Conservation (phyloP, 1,140 invertebrate species). For the Phocides pigmalion region DNA sequence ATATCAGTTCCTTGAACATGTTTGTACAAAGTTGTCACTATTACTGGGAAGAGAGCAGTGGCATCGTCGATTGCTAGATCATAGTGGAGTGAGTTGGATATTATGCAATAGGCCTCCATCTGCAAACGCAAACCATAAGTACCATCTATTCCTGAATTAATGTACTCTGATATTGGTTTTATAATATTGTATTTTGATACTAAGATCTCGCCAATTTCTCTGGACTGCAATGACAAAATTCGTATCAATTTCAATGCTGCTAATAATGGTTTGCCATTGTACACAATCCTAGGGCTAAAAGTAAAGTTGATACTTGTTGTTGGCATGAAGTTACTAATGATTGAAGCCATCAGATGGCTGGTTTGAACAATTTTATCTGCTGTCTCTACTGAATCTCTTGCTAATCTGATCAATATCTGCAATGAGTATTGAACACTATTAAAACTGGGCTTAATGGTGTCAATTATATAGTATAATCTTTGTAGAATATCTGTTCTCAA, state of each 20-base stretch:
- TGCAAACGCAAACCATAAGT: slow-evolving; percentile 84
- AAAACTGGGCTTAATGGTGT: slow-evolving; percentile 85
- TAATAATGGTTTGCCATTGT: slow-evolving; percentile 76
- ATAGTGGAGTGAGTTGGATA: slow-evolving; percentile 77
- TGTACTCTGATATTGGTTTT: slow-evolving; percentile 76
- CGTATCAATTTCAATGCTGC: slow-evolving; percentile 83
- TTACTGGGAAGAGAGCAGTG: slow-evolving; percentile 64
- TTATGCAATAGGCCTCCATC: slow-evolving; percentile 84
- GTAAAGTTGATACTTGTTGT: slow-evolving; percentile 61
- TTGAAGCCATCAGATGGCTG: slow-evolving; percentile 84
- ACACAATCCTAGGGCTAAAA: slow-evolving; percentile 60
- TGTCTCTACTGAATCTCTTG: slow-evolving; percentile 87
- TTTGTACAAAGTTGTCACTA: slow-evolving; percentile 79
- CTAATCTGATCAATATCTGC: slow-evolving; percentile 88
- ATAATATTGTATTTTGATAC: slow-evolving; percentile 78
- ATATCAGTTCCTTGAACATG: slow-evolving; percentile 83
- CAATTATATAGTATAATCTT: slow-evolving; percentile 89
- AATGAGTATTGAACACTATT: slow-evolving; percentile 87
- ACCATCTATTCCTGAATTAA: slow-evolving; percentile 78
- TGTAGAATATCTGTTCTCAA: slow-evolving; percentile 91
- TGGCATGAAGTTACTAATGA: slow-evolving; percentile 86
- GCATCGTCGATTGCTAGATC: slow-evolving; percentile 67
- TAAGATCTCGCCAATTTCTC: slow-evolving; percentile 63
- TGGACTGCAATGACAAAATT: slow-evolving; percentile 77
- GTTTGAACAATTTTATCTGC: slow-evolving; percentile 84